phyloP scores from a whole-genome alignment of 2,797 vertebrate species.

The Lycodopsis pacificus region DNA sequence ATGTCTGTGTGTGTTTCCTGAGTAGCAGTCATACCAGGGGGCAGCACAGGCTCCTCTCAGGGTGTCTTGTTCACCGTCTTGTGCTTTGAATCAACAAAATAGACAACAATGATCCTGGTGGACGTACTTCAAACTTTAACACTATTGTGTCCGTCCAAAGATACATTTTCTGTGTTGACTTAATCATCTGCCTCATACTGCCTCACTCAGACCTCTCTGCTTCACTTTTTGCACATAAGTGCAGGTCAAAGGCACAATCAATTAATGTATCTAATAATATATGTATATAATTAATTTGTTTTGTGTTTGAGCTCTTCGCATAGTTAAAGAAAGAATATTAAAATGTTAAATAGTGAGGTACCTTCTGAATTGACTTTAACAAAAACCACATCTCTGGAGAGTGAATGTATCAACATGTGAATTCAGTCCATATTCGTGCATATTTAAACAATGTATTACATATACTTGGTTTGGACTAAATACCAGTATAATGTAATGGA shows the following conservation, averaged over 20 bases:
- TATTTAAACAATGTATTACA: not conserved
- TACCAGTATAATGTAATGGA: not conserved
- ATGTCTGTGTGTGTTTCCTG: slow-evolving; percentile 41
- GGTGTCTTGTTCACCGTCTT: slow-evolving; percentile 4
- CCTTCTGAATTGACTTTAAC: not conserved
- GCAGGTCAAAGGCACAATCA: slow-evolving; percentile 33
- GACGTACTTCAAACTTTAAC: slow-evolving; percentile 15
- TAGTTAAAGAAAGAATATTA: not conserved
- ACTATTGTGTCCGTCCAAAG: slow-evolving; percentile 2
- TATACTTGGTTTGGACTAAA: not conserved
- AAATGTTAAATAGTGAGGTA: not conserved
- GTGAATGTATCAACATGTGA: not conserved
- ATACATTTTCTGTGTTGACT: slow-evolving; percentile 21
- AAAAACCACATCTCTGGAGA: not conserved
- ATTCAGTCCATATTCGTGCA: not conserved
- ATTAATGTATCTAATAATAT: not conserved
- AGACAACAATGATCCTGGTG: slow-evolving; percentile 11
- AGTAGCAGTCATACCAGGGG: slow-evolving; percentile 41
- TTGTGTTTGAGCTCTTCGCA: slow-evolving; percentile 1
- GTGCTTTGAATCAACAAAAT: slow-evolving; percentile 22
- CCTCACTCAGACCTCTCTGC: slow-evolving; percentile 43
- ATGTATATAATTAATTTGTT: not conserved
- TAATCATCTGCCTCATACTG: slow-evolving; percentile 38
- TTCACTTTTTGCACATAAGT: slow-evolving; percentile 14
- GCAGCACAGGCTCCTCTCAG: slow-evolving; percentile 31